phyloP scores from a whole-genome alignment of 1,140 invertebrate genomes.

The Leucophenga varia region DNA sequence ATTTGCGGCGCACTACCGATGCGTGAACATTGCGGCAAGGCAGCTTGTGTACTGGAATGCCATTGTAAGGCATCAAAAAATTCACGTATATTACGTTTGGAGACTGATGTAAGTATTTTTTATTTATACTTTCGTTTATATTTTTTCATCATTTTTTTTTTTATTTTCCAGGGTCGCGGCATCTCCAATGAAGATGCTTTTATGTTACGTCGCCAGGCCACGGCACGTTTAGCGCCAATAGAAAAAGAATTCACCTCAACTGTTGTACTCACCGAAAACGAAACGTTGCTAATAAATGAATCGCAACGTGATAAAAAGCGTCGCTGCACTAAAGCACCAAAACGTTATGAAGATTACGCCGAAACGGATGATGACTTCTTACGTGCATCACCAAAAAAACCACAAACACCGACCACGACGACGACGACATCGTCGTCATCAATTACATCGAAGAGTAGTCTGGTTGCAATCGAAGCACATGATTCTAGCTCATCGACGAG shows the following conservation, averaged over 20 bases:
- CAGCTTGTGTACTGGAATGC: conserved; percentile 39
- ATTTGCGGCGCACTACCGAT: conserved; percentile 21
- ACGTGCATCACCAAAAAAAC: conserved; percentile 5
- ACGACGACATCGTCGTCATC: no score
- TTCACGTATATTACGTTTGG: conserved; percentile 37
- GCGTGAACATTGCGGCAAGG: conserved; percentile 39
- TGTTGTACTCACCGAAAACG: conserved; percentile 46
- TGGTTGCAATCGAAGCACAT: conserved; percentile 3
- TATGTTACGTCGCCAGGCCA: conserved; percentile 43
- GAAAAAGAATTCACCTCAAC: conserved; percentile 54
- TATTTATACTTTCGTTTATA: no score
- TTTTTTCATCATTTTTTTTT: no score
- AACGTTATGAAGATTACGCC: conserved; percentile 48
- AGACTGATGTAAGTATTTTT: conserved; percentile 33
- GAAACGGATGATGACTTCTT: conserved; percentile 36
- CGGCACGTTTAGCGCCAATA: conserved; percentile 46
- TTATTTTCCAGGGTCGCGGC: conserved; percentile 27
- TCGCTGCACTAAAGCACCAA: conserved; percentile 47
- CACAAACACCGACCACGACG: background rate
- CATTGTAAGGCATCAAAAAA: conserved; percentile 29
- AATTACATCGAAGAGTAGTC: background rate
- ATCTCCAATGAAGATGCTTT: conserved; percentile 51
- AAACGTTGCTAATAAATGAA: conserved; percentile 47
- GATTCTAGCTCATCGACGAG: background rate
- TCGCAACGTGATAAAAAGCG: conserved; percentile 49